These are phyloP conservation scores for Sapajus apella DNA, from an alignment of 2,113 vertebrate species.

Conservation along the genomic window DNA sequence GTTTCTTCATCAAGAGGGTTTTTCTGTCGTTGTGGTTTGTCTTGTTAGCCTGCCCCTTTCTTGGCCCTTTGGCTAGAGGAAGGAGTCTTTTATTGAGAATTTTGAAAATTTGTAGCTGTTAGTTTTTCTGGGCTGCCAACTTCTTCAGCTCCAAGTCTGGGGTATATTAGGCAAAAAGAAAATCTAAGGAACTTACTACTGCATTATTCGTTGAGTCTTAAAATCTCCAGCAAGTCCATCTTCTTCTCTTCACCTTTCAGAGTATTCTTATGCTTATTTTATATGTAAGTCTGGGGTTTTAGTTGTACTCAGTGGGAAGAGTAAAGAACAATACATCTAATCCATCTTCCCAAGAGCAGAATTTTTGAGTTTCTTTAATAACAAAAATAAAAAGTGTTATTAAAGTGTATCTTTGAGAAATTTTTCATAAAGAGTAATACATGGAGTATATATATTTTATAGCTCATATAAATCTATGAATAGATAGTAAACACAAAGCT, in stretches of 20 bases:
- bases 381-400: background rate
- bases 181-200: background rate
- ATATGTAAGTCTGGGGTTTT: background rate
- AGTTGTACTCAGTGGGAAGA: background rate
- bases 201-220: background rate
- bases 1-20: background rate
- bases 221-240: background rate
- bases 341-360: background rate
- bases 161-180: background rate
- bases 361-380: background rate
- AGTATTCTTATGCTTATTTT: background rate
- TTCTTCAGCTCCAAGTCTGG: background rate
- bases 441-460: background rate
- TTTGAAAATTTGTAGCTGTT: background rate
- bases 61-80: background rate
- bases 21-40: too few species aligned
- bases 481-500: background rate
- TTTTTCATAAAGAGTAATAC: background rate
- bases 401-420: background rate
- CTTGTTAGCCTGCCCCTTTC: background rate
- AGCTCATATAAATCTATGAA: background rate
- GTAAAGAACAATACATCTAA: background rate
- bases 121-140: background rate
- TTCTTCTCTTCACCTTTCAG: background rate
- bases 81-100: background rate